Evolutionary conservation across 1,140 invertebrate species (phyloP).

Genomic region (Scaptodrosophila lebanonensis): DNA sequence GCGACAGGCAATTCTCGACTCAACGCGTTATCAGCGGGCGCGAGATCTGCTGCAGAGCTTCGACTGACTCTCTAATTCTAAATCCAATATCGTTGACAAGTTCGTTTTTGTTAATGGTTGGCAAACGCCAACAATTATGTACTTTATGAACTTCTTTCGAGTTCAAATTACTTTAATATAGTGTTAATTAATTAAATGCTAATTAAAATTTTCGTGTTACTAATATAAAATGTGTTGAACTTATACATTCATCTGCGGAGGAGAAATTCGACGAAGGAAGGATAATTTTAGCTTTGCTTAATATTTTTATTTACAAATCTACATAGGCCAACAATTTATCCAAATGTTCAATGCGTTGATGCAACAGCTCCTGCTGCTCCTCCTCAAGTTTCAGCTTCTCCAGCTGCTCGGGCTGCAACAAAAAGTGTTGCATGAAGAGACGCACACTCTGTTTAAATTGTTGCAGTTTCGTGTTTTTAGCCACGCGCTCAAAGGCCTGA

Average conservation of each 20-base stretch:
- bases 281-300: too few relatives aligned
- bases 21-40: conserved; percentile 78
- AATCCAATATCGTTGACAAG: conserved; percentile 4
- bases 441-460: conserved; percentile 84
- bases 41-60: conserved; percentile 78
- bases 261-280: too few relatives aligned
- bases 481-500: conserved; percentile 80
- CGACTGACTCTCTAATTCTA: conserved; percentile 24
- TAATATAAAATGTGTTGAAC: too few relatives aligned
- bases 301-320: conserved; percentile 49
- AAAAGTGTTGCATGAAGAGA: conserved; percentile 87
- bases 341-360: conserved; percentile 78
- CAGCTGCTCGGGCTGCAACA: conserved; percentile 80
- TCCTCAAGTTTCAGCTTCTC: conserved; percentile 77
- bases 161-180: too few relatives aligned
- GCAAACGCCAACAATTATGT: too few relatives aligned
- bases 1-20: conserved; percentile 66
- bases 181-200: too few relatives aligned
- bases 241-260: too few relatives aligned
- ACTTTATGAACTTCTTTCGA: too few relatives aligned
- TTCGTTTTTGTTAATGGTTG: conserved; percentile 45
- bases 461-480: conserved; percentile 81
- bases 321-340: conserved; percentile 79
- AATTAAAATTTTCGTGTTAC: too few relatives aligned
- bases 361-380: conserved; percentile 77